Evolutionary conservation across 2,113 vertebrate genomes (phyloP), one percentile per base, ranked within the genome.

Genomic region (Ceyx margarethae): DNA sequence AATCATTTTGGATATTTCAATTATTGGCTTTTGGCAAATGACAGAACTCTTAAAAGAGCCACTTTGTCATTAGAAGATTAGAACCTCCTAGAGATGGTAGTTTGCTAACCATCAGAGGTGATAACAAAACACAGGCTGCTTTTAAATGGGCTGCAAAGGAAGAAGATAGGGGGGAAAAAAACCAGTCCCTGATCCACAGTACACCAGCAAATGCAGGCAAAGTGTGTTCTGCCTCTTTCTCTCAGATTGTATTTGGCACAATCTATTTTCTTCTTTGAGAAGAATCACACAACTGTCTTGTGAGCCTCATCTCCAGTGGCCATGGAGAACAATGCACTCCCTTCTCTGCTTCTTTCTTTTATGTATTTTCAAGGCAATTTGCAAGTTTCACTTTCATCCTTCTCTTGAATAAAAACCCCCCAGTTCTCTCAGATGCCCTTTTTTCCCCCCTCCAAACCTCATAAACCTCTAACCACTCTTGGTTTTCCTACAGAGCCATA

Each of bases 21-120:
- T 90, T 94, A 82, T 87, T 60, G 74, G 17, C 40, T 96, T 85
- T 80, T 95, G 87, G 83, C 92, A 96, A 96, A 96, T 82, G 91
- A 72, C 25, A 66, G 26, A 66, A 78, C 89, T 81, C 82, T 92
- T 95, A 91, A 93, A 96, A 96, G 91, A 87, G 42, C 75, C 81
- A 81, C 91, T 92, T 89, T 72, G 87, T 92, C 90, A 93, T 95
- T 84, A 81, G 94, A 82, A 85, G 91, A 93, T 91, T 81, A 89
- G 91, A 94, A 94, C 95, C 81, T 95, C n/a, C 0, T 13, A 87
- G 89, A 85, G 57, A 75, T 0, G 13, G 92, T 20, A 31, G 1
- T 71, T 85, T 71, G 72, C 87, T 85, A 50, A 72, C 75, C 91
- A 81, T 91, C 87, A 87, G 87, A 87, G 89, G 81, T 89, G 91